These are phyloP conservation scores for Drosophila virilis DNA, from an alignment of 1,140 invertebrate genomes.

Conservation along the genomic window DNA sequence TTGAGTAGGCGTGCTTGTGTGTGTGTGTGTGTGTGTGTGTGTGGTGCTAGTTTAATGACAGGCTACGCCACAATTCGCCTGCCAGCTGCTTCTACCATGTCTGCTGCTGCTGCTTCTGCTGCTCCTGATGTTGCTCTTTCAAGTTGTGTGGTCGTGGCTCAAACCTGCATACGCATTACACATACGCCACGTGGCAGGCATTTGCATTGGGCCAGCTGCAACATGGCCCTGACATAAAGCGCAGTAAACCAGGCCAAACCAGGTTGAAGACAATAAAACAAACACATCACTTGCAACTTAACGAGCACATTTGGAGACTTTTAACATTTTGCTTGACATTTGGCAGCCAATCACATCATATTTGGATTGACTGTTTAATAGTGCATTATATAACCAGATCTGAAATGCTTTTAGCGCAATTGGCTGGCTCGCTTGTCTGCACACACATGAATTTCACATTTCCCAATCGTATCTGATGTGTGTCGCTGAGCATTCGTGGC, in stretches of 20 bases:
- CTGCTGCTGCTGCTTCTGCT: slow-evolving; percentile 25
- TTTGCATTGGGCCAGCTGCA: not conserved
- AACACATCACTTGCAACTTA: slow-evolving; percentile 7
- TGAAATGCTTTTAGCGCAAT: slow-evolving; percentile 13
- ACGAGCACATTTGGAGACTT: not conserved
- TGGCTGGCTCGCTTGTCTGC: not conserved
- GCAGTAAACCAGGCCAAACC: slow-evolving; percentile 2
- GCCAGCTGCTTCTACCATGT: slow-evolving; percentile 27
- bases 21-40: slow-evolving; percentile 18
- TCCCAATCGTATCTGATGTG: slow-evolving; percentile 12
- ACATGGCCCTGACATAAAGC: slow-evolving; percentile 11
- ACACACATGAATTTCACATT: slow-evolving; percentile 15
- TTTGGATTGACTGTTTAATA: not conserved
- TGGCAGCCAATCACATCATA: slow-evolving; percentile 3
- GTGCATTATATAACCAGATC: not conserved
- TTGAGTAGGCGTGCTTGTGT: slow-evolving; percentile 9
- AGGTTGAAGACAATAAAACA: slow-evolving; percentile 22
- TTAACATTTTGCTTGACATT: slow-evolving; percentile 3
- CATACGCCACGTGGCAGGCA: slow-evolving; percentile 59
- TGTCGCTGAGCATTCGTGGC: not conserved
- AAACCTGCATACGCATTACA: slow-evolving; percentile 34
- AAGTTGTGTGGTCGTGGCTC: slow-evolving; percentile 58
- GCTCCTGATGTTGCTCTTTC: slow-evolving; percentile 48
- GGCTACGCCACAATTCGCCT: slow-evolving; percentile 52
- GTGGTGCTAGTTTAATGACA: slow-evolving; percentile 72